Evolutionary conservation across 2,797 vertebrate species (phyloP).

Genomic region (Chrosomus eos): DNA sequence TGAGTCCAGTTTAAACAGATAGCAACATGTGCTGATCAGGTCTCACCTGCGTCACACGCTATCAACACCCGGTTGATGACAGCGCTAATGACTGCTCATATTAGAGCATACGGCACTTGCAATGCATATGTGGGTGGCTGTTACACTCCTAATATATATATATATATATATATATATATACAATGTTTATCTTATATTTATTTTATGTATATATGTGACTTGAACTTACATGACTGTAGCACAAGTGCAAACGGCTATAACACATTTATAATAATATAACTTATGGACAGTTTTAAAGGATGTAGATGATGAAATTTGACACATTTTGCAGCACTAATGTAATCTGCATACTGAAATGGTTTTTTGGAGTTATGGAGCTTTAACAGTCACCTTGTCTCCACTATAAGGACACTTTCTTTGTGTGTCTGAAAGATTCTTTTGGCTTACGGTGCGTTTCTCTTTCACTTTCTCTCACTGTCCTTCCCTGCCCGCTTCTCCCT

Average conservation of each 20-base stretch:
- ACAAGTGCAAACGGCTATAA: not conserved
- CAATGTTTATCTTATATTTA: too few relatives aligned
- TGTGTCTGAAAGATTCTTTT: slow-evolving; percentile 37
- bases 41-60: too few relatives aligned
- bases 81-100: too few relatives aligned
- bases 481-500: not conserved
- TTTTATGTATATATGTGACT: too few relatives aligned
- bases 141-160: too few relatives aligned
- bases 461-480: slow-evolving; percentile 16
- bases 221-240: not conserved
- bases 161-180: too few relatives aligned
- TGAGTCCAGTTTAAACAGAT: too few relatives aligned
- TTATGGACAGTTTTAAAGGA: not conserved
- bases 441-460: slow-evolving; percentile 46
- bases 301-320: not conserved
- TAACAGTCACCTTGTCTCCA: slow-evolving; percentile 72
- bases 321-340: slow-evolving; percentile 6
- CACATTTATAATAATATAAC: not conserved
- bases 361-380: slow-evolving; percentile 48
- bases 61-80: too few relatives aligned
- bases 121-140: too few relatives aligned
- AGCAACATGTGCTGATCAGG: too few relatives aligned
- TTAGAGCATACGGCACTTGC: too few relatives aligned
- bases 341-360: not conserved
- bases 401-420: slow-evolving; percentile 54